Conservation (phyloP, 1,140 invertebrate species). For the Carcinoscorpius rotundicauda region DNA sequence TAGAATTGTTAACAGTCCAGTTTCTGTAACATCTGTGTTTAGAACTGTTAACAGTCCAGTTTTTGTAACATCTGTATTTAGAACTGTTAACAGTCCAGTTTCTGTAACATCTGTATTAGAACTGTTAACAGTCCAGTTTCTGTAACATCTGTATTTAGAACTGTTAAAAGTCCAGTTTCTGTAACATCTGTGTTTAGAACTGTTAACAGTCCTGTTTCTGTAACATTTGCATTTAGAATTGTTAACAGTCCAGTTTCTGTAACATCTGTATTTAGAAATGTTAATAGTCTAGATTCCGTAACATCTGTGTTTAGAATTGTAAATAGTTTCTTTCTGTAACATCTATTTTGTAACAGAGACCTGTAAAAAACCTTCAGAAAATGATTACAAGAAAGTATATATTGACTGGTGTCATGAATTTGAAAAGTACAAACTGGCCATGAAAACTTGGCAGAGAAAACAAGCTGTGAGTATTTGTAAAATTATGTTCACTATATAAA, state of each 20-base stretch:
- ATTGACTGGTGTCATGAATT: slow-evolving; percentile 95
- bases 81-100: no score
- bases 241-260: no score
- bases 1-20: no score
- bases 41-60: no score
- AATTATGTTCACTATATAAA: background rate
- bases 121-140: background rate
- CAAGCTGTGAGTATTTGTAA: slow-evolving; percentile 70
- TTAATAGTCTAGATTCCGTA: background rate
- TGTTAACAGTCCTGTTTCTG: no score
- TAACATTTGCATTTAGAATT: no score
- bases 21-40: no score
- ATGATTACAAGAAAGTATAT: slow-evolving; percentile 76
- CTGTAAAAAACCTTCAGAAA: slow-evolving; percentile 46
- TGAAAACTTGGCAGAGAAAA: slow-evolving; percentile 88
- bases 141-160: slow-evolving; percentile 42
- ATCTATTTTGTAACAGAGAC: slow-evolving; percentile 41
- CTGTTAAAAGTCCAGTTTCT: no score
- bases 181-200: no score
- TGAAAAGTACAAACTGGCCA: slow-evolving; percentile 87
- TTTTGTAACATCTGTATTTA: no score
- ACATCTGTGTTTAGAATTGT: slow-evolving; percentile 56
- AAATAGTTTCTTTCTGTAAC: no score
- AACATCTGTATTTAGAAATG: background rate
- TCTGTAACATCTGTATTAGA: no score